Percentiles rank a stretch among this genome's conserved stretches.
Conservation (phyloP, 1,140 invertebrate genomes). For the Papilio xuthus region DNA sequence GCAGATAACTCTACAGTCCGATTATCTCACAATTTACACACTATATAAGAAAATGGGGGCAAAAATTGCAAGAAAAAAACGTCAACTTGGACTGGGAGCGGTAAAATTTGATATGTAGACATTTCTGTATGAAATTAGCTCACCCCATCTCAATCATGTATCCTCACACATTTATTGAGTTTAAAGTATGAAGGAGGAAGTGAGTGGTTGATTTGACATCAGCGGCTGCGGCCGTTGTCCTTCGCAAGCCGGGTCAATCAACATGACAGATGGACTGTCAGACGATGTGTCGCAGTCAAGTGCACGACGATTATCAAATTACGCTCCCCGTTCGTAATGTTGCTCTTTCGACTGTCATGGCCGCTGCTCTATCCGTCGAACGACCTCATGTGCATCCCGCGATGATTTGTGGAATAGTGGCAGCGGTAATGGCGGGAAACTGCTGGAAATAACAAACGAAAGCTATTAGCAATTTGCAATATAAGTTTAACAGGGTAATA, state of each 20-base stretch:
- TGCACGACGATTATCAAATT: slow-evolving; percentile 75
- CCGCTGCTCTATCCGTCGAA: slow-evolving; percentile 65
- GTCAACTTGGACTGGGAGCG: no score
- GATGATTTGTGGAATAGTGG: slow-evolving; percentile 36
- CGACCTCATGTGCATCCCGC: slow-evolving; percentile 55
- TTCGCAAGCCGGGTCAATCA: slow-evolving; percentile 42
- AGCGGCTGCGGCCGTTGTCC: slow-evolving; percentile 34
- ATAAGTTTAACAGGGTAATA: not conserved
- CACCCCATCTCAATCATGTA: no score
- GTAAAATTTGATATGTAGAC: no score
- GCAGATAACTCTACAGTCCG: no score
- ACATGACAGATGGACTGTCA: slow-evolving; percentile 59
- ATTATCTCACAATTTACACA: no score
- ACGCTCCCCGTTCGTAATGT: slow-evolving; percentile 59
- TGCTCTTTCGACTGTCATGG: slow-evolving; percentile 77
- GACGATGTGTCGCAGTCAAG: slow-evolving; percentile 53
- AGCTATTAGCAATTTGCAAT: not conserved
- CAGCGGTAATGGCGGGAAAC: slow-evolving; percentile 41
- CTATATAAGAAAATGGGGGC: no score
- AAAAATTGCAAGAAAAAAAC: no score
- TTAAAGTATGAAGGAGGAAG: slow-evolving; percentile 20
- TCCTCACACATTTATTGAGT: not conserved
- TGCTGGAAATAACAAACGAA: slow-evolving; percentile 45
- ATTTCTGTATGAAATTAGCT: no score
- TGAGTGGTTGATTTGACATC: slow-evolving; percentile 15